These are phyloP conservation scores for Tetragnatha montana DNA, from an alignment of 2,888 invertebrate species.

Conservation along the genomic window DNA sequence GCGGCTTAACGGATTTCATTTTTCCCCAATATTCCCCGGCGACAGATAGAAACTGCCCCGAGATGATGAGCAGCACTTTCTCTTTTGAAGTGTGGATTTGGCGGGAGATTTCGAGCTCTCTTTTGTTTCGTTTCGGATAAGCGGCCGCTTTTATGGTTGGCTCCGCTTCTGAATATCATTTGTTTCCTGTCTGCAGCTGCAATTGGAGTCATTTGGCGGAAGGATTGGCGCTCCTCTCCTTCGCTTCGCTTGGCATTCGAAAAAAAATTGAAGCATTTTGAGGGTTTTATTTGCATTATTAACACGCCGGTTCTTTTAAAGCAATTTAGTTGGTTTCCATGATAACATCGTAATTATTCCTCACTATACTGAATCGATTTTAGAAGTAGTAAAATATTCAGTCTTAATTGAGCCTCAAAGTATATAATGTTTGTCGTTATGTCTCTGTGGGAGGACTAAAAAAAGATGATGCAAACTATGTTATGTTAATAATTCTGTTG, in stretches of 20 bases:
- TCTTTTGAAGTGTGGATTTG: constrained; percentile 62
- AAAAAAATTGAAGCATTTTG: background rate
- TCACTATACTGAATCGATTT: too few relatives aligned
- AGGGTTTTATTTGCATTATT: too few relatives aligned
- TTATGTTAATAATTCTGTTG: too few relatives aligned
- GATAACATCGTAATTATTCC: too few relatives aligned
- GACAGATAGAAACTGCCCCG: constrained; percentile 20
- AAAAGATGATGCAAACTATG: too few relatives aligned
- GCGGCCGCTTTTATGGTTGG: constrained; percentile 41
- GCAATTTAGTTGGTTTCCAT: too few relatives aligned
- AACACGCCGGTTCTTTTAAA: too few relatives aligned
- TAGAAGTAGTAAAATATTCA: too few relatives aligned
- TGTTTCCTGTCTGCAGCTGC: constrained; percentile 34
- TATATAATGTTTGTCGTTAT: too few relatives aligned
- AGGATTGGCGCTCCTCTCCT: background rate
- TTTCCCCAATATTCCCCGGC: constrained; percentile 40
- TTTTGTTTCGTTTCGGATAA: constrained; percentile 64
- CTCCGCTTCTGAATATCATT: constrained; percentile 50
- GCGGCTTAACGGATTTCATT: constrained; percentile 3
- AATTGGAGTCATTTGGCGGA: constrained; percentile 27
- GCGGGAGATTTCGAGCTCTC: constrained; percentile 34
- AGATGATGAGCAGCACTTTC: constrained; percentile 55
- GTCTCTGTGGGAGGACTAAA: too few relatives aligned
- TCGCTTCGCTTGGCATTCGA: background rate
- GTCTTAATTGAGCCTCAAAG: too few relatives aligned